Percentiles rank a stretch among this genome's conserved stretches.
Conservation (phyloP, 2,113 vertebrate genomes). For the Varanus salvator region DNA sequence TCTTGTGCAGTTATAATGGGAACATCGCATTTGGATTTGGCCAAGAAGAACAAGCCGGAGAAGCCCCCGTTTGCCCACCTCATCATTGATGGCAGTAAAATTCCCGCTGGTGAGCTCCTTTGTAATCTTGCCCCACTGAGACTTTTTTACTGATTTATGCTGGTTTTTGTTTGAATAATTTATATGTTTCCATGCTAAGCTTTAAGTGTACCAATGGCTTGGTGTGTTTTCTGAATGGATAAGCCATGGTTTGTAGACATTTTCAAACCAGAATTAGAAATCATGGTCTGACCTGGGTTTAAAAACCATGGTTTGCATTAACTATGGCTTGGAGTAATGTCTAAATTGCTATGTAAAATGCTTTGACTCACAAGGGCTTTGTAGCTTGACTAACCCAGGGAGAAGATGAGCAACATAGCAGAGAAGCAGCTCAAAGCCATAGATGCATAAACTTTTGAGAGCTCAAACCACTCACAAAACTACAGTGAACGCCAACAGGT, state of each 20-base stretch:
- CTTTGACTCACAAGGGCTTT: neutral
- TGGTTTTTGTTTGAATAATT: neutral
- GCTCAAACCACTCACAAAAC: no score
- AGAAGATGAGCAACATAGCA: neutral
- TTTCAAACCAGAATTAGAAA: neutral
- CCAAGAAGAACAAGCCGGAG: constrained; percentile 71
- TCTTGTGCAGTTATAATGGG: constrained; percentile 75
- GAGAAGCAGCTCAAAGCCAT: neutral
- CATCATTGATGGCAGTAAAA: constrained; percentile 79
- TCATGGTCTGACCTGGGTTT: neutral
- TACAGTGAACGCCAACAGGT: no score
- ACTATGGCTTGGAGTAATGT: neutral
- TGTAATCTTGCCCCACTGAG: constrained; percentile 20
- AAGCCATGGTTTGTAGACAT: neutral
- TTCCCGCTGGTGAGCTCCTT: constrained; percentile 76
- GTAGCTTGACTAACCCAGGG: neutral
- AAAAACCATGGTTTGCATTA: neutral
- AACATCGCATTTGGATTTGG: constrained; percentile 66
- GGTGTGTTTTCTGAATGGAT: neutral
- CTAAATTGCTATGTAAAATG: neutral
- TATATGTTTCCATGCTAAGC: neutral
- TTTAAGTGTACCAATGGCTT: neutral
- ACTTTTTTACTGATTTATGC: neutral
- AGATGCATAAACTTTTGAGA: neutral
- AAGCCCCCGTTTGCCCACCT: constrained; percentile 82